phyloP scores from a whole-genome alignment of 2,113 vertebrate genomes.

The Sakesphorus luctuosus region DNA sequence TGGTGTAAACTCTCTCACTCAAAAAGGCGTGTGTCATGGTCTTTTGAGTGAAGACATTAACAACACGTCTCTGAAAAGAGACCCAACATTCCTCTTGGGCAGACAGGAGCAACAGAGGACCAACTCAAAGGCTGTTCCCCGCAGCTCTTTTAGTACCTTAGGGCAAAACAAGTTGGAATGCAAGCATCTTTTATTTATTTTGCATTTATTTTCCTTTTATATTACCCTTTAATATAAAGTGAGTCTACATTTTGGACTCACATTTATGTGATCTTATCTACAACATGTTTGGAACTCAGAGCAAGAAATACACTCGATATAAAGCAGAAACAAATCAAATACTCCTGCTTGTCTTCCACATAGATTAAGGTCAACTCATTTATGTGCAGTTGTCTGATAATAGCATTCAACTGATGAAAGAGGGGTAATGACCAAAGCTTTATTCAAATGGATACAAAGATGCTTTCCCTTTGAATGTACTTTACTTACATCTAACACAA shows the following conservation, averaged over 20 bases:
- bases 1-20: background rate
- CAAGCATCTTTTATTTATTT: background rate
- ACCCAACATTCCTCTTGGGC: background rate
- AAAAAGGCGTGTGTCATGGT: background rate
- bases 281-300: background rate
- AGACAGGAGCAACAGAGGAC: background rate
- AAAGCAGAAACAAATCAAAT: background rate
- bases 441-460: background rate
- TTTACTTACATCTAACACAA: constrained; percentile 20
- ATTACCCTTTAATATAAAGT: background rate
- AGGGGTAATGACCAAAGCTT: background rate
- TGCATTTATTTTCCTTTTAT: background rate
- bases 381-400: background rate
- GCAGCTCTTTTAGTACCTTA: background rate
- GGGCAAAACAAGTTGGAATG: background rate
- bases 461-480: background rate
- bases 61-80: background rate
- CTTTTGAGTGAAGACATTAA: background rate
- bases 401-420: background rate
- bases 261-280: background rate
- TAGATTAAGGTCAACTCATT: background rate
- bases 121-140: background rate
- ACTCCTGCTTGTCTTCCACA: background rate
- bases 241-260: background rate
- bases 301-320: background rate